Evolutionary conservation across 2,797 vertebrate species (phyloP).

Genomic region (Pipistrellus pipistrellus): DNA sequence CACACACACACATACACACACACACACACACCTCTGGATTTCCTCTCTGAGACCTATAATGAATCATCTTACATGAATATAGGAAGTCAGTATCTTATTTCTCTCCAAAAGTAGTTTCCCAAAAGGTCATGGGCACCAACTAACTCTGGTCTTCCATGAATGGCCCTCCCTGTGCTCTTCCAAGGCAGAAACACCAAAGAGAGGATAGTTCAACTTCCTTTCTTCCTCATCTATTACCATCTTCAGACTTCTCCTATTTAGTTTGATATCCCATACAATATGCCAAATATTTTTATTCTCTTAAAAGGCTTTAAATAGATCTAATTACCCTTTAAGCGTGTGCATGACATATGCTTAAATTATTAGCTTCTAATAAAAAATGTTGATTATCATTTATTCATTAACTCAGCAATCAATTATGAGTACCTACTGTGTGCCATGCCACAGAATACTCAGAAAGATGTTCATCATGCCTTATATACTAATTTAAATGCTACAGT

Average conservation of each 20-base stretch:
- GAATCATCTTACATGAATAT: background rate
- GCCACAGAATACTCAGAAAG: conserved; percentile 16
- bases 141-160: background rate
- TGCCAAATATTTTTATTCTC: conserved; percentile 44
- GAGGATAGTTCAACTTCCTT: background rate
- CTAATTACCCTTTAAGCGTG: background rate
- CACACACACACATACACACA: too few species aligned
- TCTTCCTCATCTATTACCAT: background rate
- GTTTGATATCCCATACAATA: background rate
- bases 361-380: conserved; percentile 42
- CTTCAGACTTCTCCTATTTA: background rate
- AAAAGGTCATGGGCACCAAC: background rate
- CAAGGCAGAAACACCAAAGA: conserved; percentile 16
- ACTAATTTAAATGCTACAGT: conserved; percentile 18
- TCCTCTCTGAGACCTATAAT: background rate
- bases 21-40: background rate
- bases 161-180: background rate
- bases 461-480: background rate
- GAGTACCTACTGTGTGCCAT: conserved; percentile 23
- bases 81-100: background rate
- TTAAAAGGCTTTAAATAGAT: conserved; percentile 29
- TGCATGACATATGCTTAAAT: conserved; percentile 22
- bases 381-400: conserved; percentile 47
- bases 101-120: background rate
- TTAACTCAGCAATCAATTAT: conserved; percentile 23